Percentiles rank a stretch among this genome's conserved stretches.
Evolutionary conservation across 2,113 vertebrate species (phyloP).

Genomic region (Chitala chitala): DNA sequence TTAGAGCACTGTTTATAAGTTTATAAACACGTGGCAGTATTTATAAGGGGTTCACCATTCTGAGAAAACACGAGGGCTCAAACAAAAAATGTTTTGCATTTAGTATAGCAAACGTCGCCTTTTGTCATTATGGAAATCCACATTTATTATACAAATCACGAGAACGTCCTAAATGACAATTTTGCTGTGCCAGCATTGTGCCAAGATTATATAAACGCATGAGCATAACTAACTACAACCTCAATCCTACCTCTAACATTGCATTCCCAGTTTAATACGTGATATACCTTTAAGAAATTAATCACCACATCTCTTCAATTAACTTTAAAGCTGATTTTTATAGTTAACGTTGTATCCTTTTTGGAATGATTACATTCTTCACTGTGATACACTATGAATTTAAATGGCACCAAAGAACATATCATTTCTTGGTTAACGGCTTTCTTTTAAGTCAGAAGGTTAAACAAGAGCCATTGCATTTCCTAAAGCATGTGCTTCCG

Average conservation of each 20-base stretch:
- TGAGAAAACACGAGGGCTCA: too few relatives aligned
- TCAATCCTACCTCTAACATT: background rate
- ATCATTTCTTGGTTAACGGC: background rate
- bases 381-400: conserved; percentile 13
- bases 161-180: too few relatives aligned
- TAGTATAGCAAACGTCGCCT: too few relatives aligned
- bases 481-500: background rate
- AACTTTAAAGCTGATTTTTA: background rate
- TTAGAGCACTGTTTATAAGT: too few relatives aligned
- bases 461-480: background rate
- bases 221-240: background rate
- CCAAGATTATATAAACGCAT: too few relatives aligned
- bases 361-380: conserved; percentile 16
- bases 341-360: conserved; percentile 4
- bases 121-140: background rate
- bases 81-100: too few relatives aligned
- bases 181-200: too few relatives aligned
- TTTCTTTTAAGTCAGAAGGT: conserved; percentile 9
- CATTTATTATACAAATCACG: background rate
- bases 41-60: too few relatives aligned
- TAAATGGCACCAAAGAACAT: conserved; percentile 19
- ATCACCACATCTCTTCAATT: background rate
- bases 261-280: background rate
- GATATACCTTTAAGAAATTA: conserved; percentile 12
- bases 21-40: too few relatives aligned